Evolutionary conservation across 2,113 vertebrate genomes (phyloP).

Genomic region (Silurus meridionalis): DNA sequence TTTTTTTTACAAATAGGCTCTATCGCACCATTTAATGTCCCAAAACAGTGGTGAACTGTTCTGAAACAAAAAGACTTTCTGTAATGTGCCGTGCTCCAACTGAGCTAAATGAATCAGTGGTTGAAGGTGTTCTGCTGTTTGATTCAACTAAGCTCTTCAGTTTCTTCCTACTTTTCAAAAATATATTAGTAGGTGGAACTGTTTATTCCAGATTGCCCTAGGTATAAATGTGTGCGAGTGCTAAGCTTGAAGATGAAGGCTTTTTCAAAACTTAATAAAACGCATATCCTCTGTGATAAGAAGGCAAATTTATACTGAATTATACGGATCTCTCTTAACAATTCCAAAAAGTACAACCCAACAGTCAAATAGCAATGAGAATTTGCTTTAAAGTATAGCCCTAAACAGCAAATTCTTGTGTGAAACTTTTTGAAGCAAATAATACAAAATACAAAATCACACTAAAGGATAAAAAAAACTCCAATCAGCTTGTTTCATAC

Average conservation of each 20-base stretch:
- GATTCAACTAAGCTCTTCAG: not conserved
- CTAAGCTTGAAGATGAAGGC: not conserved
- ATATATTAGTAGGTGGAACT: not conserved
- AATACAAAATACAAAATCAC: too few relatives aligned
- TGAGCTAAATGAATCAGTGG: not conserved
- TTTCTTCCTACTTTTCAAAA: not conserved
- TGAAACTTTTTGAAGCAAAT: too few relatives aligned
- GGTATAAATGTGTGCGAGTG: not conserved
- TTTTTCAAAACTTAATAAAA: not conserved
- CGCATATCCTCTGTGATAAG: not conserved
- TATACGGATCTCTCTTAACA: too few relatives aligned
- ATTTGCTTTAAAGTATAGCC: too few relatives aligned
- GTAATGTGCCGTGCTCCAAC: not conserved
- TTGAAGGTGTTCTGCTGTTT: not conserved
- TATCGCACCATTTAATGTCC: not conserved
- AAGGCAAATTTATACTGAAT: not conserved
- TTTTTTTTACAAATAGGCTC: not conserved
- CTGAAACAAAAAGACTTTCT: not conserved
- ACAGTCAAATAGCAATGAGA: too few relatives aligned
- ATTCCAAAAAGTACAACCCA: too few relatives aligned
- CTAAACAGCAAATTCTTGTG: too few relatives aligned
- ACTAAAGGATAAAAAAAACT: too few relatives aligned
- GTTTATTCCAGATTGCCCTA: not conserved
- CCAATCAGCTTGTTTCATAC: too few relatives aligned
- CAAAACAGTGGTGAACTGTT: not conserved